phyloP scores from a whole-genome alignment of 2,113 vertebrate species.

The Sinosuthora webbiana region DNA sequence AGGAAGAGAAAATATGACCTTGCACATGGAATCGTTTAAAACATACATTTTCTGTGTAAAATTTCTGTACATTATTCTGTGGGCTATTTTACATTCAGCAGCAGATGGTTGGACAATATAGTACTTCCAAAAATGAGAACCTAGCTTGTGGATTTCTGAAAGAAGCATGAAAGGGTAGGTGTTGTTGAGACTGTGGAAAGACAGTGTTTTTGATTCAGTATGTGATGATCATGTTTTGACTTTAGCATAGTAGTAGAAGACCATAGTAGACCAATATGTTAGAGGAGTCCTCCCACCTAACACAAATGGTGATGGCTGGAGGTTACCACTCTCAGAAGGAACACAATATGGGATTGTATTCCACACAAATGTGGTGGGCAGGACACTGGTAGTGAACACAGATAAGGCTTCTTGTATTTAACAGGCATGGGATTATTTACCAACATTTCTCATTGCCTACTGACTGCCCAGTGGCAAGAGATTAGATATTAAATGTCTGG shows the following conservation, averaged over 20 bases:
- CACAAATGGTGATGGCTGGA: not conserved
- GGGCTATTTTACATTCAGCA: not conserved
- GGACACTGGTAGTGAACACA: not conserved
- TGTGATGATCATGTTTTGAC: not conserved
- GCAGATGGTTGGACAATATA: not conserved
- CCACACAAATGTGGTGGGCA: not conserved
- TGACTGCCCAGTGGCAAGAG: not conserved
- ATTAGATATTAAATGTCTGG: not conserved
- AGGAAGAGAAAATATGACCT: not conserved
- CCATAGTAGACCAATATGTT: not conserved
- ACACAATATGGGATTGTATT: not conserved
- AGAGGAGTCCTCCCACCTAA: not conserved
- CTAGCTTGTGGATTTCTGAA: not conserved
- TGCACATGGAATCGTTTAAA: not conserved
- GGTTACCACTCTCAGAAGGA: not conserved
- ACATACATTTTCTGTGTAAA: not conserved
- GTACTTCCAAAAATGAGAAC: not conserved
- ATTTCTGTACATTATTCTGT: not conserved
- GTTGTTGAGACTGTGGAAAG: not conserved
- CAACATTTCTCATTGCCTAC: not conserved
- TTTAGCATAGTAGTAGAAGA: not conserved
- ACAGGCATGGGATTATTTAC: not conserved
- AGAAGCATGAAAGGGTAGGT: not conserved
- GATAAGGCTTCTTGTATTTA: not conserved
- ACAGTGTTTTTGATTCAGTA: not conserved